Base-by-base conservation (phyloP, 1,140 invertebrate genomes). In the Tetramorium simillimum region DNA sequence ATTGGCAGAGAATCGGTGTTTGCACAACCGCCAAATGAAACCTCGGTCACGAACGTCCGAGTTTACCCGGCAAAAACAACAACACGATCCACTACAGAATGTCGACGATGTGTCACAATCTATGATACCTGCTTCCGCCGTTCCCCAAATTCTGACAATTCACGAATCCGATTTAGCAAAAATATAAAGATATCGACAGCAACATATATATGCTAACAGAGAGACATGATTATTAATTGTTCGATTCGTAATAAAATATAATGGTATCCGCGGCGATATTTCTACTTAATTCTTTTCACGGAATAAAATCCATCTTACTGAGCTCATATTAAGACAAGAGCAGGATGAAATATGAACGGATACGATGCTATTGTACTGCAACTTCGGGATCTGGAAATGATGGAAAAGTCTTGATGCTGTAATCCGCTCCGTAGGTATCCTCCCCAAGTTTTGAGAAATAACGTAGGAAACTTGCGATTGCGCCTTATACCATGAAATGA, bases 1-100 rank as follows among this genome's bases (percentile, higher is more conserved):
- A 91, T 92, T 90, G 88, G 82, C 85, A 89, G 84, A 60, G 82
- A 75, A 85, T 86, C 77, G 73, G 33, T 92, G 90, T 91, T 92
- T 92, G 91, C 75, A 90, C 62, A 65, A 85, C 73, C 56, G 75
- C 87, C 87, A 92, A 92, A 92, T 92, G 87, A 92, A 92, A 92
- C 67, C 85, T 33, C 49, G 62, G 58, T 46, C 49, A 63, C 78
- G 77, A 81, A 46, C 73, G 65, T 72, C 24, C 62, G 33, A 24
- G 88, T 89, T 89, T 89, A 46, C 63, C 7, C 62, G 63, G 63
- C 63, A 90, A 90, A 90, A 90, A 90, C 89, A 90, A 89, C 86
- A 86, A 65, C 58, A 28, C 40, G 40, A 21, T 33, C 56, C 58
- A 63, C 49, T 69, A 73, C 40, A 81, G 56, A 70, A 46, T 85